Base-by-base conservation (phyloP, 2,888 invertebrate species). In the Idaea straminata region DNA sequence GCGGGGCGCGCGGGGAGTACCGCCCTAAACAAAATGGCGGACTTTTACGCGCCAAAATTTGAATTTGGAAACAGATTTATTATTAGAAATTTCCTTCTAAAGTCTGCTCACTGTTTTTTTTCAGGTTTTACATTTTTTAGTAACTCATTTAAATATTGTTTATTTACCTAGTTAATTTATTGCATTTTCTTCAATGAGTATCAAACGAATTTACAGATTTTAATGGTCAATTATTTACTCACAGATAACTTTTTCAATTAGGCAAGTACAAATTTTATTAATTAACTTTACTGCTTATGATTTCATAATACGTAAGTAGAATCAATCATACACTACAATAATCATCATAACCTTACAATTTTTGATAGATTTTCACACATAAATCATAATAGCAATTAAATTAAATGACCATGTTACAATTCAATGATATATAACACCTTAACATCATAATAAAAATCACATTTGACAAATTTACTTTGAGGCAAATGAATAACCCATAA, bases 1-100 rank as follows among this genome's bases (percentile, higher is more conserved):
- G 94, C 93, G 92, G 91, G 86, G 87, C 93, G 75, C 70, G 86
- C 83, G 86, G 88, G 89, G 91, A 72, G 82, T 82, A 80, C 90
- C 93, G 93, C 94, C 94, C 89, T 82, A 89, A 93, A 92, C 93
- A 94, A 93, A 93, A 93, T 93, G 94, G 94, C 93, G 87, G 87
- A 87, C 82, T 84, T 86, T 86, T 85, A 86, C 93, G 93, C 94
- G 94, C 94, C 94, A 94, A 94, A 81, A 84, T 91, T 91, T 84
- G 83, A 92, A 91, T 87, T 87, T 70, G 3, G 62, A 69, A 69
- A 63, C 13, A 47, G 10, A 7, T 47, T 10, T 47, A 47, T 47
- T 47, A 7, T 47, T 7, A 6, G n/a, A 7, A 7, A 3, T 47
- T 47, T 47, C 2, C 5, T 36, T 7, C 36, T 10, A 4, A 7